Evolutionary conservation across 2,797 vertebrate species (phyloP).

Genomic region (Dallia pectoralis): DNA sequence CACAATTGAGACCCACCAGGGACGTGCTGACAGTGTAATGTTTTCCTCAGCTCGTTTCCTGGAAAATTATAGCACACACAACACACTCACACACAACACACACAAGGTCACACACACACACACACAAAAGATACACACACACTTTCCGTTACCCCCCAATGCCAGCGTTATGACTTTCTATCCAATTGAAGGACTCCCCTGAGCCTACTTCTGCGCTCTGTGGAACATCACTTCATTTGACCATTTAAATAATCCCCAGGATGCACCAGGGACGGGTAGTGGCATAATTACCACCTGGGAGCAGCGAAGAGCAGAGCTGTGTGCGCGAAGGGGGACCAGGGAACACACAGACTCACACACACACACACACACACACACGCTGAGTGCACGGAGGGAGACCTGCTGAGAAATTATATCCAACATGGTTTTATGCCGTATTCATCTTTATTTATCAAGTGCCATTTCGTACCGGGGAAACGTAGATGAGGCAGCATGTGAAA

Average conservation of each 20-base stretch:
- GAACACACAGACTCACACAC: too few species aligned
- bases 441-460: neutral
- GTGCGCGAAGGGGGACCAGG: neutral
- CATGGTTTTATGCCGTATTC: neutral
- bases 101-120: neutral
- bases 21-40: slow-evolving; percentile 16
- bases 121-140: slow-evolving; percentile 5
- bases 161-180: slow-evolving; percentile 19
- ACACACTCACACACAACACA: neutral
- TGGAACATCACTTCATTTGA: slow-evolving; percentile 53
- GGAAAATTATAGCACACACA: slow-evolving; percentile 32
- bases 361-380: neutral
- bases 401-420: neutral
- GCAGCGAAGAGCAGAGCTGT: slow-evolving; percentile 4
- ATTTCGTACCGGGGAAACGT: neutral
- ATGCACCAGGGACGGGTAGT: slow-evolving; percentile 33
- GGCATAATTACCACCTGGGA: slow-evolving; percentile 48
- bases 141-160: neutral
- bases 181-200: slow-evolving; percentile 29
- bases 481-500: neutral
- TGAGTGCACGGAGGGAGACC: slow-evolving; percentile 6
- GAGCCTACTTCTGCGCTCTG: slow-evolving; percentile 29
- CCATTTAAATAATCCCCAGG: slow-evolving; percentile 53
- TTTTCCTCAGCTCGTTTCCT: slow-evolving; percentile 31
- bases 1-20: neutral